Evolutionary conservation across 2,113 vertebrate genomes (phyloP).

Genomic region (Callipepla californica): DNA sequence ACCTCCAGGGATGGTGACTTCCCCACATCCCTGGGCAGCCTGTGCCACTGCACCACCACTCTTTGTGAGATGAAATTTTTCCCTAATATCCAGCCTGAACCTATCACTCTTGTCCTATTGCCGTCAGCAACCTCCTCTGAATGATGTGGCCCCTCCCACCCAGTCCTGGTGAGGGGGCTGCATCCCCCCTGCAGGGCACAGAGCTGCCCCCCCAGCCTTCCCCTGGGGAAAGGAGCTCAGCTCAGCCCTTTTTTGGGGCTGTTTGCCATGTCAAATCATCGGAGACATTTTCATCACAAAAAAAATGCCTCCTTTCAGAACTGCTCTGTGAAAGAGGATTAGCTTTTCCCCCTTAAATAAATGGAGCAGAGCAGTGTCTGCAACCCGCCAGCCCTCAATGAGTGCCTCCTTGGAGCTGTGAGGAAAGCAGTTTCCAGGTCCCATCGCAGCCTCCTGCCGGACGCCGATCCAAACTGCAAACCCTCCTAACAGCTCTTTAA

Average conservation of each 20-base stretch:
- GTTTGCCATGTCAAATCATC: background rate
- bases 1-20: too few species aligned
- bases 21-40: too few species aligned
- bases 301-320: background rate
- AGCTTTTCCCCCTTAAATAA: conserved; percentile 65
- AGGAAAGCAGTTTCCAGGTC: conserved; percentile 57
- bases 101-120: too few species aligned
- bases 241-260: background rate
- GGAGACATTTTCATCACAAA: background rate
- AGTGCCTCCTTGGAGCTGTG: conserved; percentile 63
- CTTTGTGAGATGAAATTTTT: too few species aligned
- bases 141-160: background rate
- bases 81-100: too few species aligned
- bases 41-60: too few species aligned
- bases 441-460: conserved; percentile 60
- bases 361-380: conserved; percentile 11
- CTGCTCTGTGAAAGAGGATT: conserved; percentile 41
- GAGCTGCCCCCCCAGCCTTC: background rate
- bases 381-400: conserved; percentile 38
- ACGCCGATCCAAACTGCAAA: conserved; percentile 60
- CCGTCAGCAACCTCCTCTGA: background rate
- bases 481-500: conserved; percentile 69
- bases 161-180: background rate
- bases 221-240: background rate
- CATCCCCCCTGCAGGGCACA: background rate